Base-by-base conservation (phyloP, 2,888 invertebrate species). In the Amiota communis region DNA sequence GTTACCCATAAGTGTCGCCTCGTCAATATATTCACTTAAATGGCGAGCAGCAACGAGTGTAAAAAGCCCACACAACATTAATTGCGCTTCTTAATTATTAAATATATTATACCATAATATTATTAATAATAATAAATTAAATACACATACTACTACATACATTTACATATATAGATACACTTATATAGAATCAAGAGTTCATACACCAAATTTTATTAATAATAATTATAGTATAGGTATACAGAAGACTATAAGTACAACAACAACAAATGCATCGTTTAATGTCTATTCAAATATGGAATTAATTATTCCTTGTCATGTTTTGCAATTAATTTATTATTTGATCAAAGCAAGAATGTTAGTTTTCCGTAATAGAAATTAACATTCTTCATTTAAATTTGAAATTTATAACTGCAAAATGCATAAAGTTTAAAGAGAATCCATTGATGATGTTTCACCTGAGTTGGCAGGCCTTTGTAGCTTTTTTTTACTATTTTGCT, bases 71-170 rank as follows among this genome's bases (percentile, higher is more conserved):
- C 59, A 59, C 59, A 59, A 59, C 17, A 59, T 15, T 13, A 15
- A 57, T 15, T 17, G n/a, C 10, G n/a, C n/a, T 17, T 46, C 23
- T 15, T 65, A 65, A 63, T 63, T 13, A 36, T 13, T 36, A 46
- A 63, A 36, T 63, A 46, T 63, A 15, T 59, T 63, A 63, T 36
- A 2, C 63, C 36, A 63, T 63, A 13, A 36, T 36, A 63, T 63
- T n/a, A n/a, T n/a, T n/a, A 63, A 63, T 63, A 59, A 17, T 20
- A 11, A 59, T 59, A 63, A 36, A 63, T 63, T 63, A 65, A 48
- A 65, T 17, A 65, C 20, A 36, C 49, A 65, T 49, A 65, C 65
- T n/a, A 15, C 8, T n/a, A 48, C 15, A 3, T 13, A 51, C 51
- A 51, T 2, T 23, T 23, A 23, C 3, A 23, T 23, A 23, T 23